These are phyloP conservation scores for Chelon auratus DNA, from an alignment of 2,797 vertebrate species.

Conservation along the genomic window DNA sequence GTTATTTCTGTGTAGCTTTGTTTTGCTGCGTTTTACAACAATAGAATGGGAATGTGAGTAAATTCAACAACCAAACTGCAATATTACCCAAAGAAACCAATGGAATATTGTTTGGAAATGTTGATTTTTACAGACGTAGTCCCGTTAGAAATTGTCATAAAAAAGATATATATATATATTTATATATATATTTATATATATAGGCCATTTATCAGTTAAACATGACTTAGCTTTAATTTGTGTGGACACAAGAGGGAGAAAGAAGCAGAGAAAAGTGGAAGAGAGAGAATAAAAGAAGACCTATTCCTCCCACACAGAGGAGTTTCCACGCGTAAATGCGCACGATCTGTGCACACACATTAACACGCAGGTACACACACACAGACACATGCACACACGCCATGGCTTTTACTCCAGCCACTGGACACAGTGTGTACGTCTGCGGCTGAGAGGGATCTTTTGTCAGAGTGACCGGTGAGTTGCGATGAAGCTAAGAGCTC, in stretches of 20 bases:
- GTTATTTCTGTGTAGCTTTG: conserved; percentile 46
- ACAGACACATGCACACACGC: conserved; percentile 32
- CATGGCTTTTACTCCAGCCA: conserved; percentile 73
- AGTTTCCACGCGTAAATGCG: conserved; percentile 58
- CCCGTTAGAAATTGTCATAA: conserved; percentile 83
- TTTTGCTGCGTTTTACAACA: conserved; percentile 65
- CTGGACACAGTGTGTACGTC: conserved; percentile 72
- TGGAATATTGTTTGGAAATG: conserved; percentile 76
- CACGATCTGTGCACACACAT: conserved; percentile 24
- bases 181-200: conserved; percentile 77
- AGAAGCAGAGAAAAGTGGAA: conserved; percentile 75
- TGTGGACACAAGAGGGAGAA: conserved; percentile 74
- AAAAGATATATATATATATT: conserved; percentile 84
- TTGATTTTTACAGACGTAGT: conserved; percentile 80
- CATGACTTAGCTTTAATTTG: conserved; percentile 75
- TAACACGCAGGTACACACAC: conserved; percentile 18
- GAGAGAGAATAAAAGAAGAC: conserved; percentile 79
- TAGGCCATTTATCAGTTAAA: conserved; percentile 80
- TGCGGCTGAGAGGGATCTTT: conserved; percentile 62
- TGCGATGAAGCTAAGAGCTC: conserved; percentile 68
- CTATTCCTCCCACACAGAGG: conserved; percentile 64
- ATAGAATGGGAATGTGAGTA: conserved; percentile 72
- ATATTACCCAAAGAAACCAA: conserved; percentile 71
- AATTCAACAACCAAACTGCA: conserved; percentile 75
- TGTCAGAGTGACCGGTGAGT: conserved; percentile 71